These are phyloP conservation scores for rat (Rattus norvegicus) DNA, from an alignment of 2,113 vertebrate genomes.

Conservation along the genomic window GRCr8 NC_086026.1:9797501-9798000, in stretches of 20 bases:
- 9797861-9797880: neutral
- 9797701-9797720: too few species aligned
- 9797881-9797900: neutral
- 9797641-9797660: too few species aligned
- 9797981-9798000: neutral
- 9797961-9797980: neutral
- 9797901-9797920: neutral
- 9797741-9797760: too few species aligned
- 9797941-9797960: neutral
- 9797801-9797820: neutral
- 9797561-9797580: too few species aligned
- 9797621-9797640: too few species aligned
- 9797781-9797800: neutral
- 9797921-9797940: neutral
- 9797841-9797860: neutral
- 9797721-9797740: too few species aligned
- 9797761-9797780: too few species aligned
- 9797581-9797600: too few species aligned
- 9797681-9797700: too few species aligned
- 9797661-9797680: too few species aligned
- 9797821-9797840: neutral
- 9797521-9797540: neutral
- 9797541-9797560: slow-evolving; percentile 1
- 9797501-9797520: neutral
- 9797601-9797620: too few species aligned